These are phyloP conservation scores for Nothobranchius kuhntae DNA, from an alignment of 2,113 vertebrate genomes.

Conservation along the genomic window DNA sequence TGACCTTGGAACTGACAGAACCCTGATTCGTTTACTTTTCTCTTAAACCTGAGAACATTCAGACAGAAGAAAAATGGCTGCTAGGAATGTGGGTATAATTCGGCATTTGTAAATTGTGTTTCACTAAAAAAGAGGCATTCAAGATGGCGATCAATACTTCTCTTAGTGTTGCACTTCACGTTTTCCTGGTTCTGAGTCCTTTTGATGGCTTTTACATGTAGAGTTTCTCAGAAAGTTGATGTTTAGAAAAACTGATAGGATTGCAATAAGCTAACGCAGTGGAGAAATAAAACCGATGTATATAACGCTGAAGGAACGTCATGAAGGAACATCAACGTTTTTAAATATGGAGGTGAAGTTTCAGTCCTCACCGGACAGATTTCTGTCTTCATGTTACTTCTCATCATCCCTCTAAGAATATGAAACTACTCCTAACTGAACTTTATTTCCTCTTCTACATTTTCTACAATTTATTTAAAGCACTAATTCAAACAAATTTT, in stretches of 20 bases:
- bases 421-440: slow-evolving; percentile 5
- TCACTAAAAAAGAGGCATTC: slow-evolving; percentile 8
- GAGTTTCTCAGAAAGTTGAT: slow-evolving; percentile 25
- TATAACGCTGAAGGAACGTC: slow-evolving; percentile 32
- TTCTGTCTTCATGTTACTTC: slow-evolving; percentile 10
- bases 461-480: slow-evolving; percentile 7
- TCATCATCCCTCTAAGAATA: slow-evolving; percentile 4
- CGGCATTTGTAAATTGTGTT: neutral
- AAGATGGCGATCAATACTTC: slow-evolving; percentile 18
- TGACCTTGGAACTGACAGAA: slow-evolving; percentile 40
- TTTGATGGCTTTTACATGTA: slow-evolving; percentile 8
- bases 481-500: slow-evolving; percentile 5
- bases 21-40: slow-evolving; percentile 14
- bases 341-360: slow-evolving; percentile 6
- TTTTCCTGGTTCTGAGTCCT: neutral
- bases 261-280: slow-evolving; percentile 14
- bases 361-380: slow-evolving; percentile 20
- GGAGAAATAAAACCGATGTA: slow-evolving; percentile 19
- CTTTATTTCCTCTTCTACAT: neutral
- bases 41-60: slow-evolving; percentile 33
- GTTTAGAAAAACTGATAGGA: slow-evolving; percentile 23
- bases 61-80: slow-evolving; percentile 16
- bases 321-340: slow-evolving; percentile 36
- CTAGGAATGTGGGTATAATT: slow-evolving; percentile 11
- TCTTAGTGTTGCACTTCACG: neutral